Evolutionary conservation across 2,888 invertebrate genomes (phyloP), one percentile per base, ranked within the genome.

Genomic region (Anoncus sp.): DNA sequence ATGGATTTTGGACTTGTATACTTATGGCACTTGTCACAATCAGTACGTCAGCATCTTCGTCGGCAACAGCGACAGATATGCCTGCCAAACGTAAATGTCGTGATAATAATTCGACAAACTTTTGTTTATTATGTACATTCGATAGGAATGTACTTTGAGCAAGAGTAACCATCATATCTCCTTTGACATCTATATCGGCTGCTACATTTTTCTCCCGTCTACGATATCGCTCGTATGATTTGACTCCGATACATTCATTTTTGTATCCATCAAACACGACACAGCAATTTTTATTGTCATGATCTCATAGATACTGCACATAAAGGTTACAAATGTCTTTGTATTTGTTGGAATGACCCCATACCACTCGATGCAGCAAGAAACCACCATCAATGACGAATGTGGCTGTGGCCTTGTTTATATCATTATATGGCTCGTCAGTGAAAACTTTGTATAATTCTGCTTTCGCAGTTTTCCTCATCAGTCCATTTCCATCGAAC

Each of bases 331-430:
- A 43, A 43, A 43, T 43, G 14, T 43, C 43, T 14, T 12, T 9
- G 14, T n/a, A 43, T 14, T 9, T 43, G 10, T 16, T n/a, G 14
- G 14, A 5, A 43, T 72, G 76, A 4, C 75, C 77, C 81, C 81
- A 83, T 9, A 62, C 40, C 6, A 83, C 75, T 12, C 60, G 62
- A 18, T 75, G 80, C 12, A 81, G 40, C 27, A 82, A 66, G 59
- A 75, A 81, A 5, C 81, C 84, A 5, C 83, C 81, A 57, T 83
- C 83, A 16, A 83, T 71, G 1, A 84, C 78, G 43, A 66, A 69
- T 7, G 31, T 31, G n/a, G n/a, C n/a, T n/a, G n/a, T n/a, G n/a
- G n/a, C n/a, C n/a, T n/a, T n/a, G n/a, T n/a, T n/a, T n/a, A n/a
- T n/a, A n/a, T n/a, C n/a, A n/a, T n/a, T n/a, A n/a, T n/a, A n/a